Evolutionary conservation across 30 jellyfish, hydroid and myxozoan genomes (phyloP).

Genomic region (Hydractinia echinata): DNA sequence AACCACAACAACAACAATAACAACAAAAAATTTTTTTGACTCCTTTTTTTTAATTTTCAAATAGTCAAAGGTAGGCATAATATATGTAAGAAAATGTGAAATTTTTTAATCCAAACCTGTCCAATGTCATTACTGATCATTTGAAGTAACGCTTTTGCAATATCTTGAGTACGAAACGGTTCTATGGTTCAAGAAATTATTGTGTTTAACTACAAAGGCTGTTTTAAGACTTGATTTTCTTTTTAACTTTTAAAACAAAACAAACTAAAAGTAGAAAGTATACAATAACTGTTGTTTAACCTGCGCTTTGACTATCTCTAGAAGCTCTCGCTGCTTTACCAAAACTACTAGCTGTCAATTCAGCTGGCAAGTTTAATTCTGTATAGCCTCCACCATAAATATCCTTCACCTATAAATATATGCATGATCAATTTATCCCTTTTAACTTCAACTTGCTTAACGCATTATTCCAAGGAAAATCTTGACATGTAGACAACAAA

Average conservation of each 20-base stretch:
- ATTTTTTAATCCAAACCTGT: conserved; percentile 51
- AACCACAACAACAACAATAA: too few relatives aligned
- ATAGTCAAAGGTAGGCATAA: too few relatives aligned
- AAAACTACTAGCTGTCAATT: conserved; percentile 93
- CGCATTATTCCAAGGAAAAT: too few relatives aligned
- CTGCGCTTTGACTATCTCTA: conserved; percentile 25
- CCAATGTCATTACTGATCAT: conserved; percentile 98
- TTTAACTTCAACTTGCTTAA: too few relatives aligned
- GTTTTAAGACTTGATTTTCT: background rate
- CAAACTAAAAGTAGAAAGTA: background rate
- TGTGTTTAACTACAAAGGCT: too few relatives aligned
- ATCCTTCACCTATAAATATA: conserved; percentile 63
- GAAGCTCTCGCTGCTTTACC: conserved; percentile 92
- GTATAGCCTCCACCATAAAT: conserved; percentile 91
- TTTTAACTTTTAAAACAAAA: background rate
- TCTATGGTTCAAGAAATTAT: background rate
- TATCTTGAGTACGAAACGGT: conserved; percentile 56
- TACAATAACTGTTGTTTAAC: background rate
- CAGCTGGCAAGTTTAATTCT: conserved; percentile 82
- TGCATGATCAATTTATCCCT: too few relatives aligned
- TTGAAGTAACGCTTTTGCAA: conserved; percentile 87
- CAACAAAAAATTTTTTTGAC: too few relatives aligned
- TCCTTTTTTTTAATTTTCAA: too few relatives aligned
- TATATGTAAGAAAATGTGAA: too few relatives aligned
- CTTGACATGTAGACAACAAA: background rate